phyloP scores from a whole-genome alignment of 37 sponge, comb jelly and placozoan species.

The Halisarca cf. caerulea region DNA sequence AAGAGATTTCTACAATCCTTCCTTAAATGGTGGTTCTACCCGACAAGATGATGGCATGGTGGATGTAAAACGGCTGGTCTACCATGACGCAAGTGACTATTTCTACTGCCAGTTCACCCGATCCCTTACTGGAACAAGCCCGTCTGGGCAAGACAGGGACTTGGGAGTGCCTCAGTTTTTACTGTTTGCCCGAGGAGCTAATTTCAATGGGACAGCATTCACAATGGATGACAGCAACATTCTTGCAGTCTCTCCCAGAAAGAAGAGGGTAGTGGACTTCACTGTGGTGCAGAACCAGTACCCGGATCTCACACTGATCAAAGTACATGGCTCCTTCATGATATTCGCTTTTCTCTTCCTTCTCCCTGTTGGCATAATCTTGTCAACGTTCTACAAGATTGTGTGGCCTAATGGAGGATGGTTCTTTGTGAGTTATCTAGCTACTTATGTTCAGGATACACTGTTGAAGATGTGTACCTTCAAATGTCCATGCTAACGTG shows the following conservation, averaged over 20 bases:
- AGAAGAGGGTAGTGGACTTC: not conserved
- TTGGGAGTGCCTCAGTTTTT: not conserved
- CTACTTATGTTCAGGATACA: too few relatives aligned
- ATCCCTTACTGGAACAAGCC: not conserved
- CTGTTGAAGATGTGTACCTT: too few relatives aligned
- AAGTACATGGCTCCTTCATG: slow-evolving; percentile 57
- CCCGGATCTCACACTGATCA: slow-evolving; percentile 34
- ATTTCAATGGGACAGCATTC: not conserved
- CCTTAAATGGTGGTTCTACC: not conserved
- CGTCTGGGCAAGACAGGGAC: not conserved
- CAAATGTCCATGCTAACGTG: too few relatives aligned
- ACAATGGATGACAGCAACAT: not conserved
- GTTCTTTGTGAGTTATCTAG: slow-evolving; percentile 61
- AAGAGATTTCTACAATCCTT: slow-evolving; percentile 11
- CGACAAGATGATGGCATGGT: too few relatives aligned
- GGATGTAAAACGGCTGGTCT: too few relatives aligned
- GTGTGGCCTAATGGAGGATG: slow-evolving; percentile 68
- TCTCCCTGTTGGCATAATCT: slow-evolving; percentile 55
- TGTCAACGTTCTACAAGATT: slow-evolving; percentile 63
- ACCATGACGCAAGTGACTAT: not conserved
- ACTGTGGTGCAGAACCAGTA: not conserved
- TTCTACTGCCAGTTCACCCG: slow-evolving; percentile 12
- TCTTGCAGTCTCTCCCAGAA: not conserved
- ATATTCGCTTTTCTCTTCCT: slow-evolving; percentile 51
- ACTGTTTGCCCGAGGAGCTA: not conserved